Evolutionary conservation across 2,888 invertebrate genomes (phyloP).

Genomic region (Germaria angustata): DNA sequence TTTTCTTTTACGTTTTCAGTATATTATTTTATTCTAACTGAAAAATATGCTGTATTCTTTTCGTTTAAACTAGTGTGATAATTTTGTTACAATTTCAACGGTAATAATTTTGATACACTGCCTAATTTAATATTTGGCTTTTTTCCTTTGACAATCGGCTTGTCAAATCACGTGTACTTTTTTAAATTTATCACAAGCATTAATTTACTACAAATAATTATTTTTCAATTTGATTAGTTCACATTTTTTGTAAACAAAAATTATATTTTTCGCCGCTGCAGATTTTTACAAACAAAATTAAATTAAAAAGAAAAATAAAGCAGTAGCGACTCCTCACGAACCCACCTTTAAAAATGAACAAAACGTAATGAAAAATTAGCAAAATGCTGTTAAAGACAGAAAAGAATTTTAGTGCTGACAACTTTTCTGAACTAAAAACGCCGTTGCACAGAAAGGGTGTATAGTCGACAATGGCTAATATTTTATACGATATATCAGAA

Average conservation of each 20-base stretch:
- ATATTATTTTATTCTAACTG: not conserved
- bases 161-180: constrained; percentile 14
- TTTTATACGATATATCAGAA: too few relatives aligned
- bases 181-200: constrained; percentile 26
- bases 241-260: constrained; percentile 3
- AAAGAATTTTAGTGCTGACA: constrained; percentile 17
- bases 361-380: constrained; percentile 42
- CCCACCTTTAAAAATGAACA: constrained; percentile 47
- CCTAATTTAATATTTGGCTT: not conserved
- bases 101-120: constrained; percentile 20
- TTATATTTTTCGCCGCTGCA: not conserved
- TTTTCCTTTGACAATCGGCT: constrained; percentile 37
- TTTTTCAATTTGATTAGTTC: not conserved
- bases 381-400: constrained; percentile 11
- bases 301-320: constrained; percentile 29
- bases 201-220: not conserved
- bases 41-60: not conserved
- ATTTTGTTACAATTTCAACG: constrained; percentile 20
- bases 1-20: not conserved
- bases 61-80: not conserved
- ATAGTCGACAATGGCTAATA: too few relatives aligned
- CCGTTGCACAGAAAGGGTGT: too few relatives aligned
- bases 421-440: not conserved
- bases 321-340: not conserved
- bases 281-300: constrained; percentile 17